Base-by-base conservation (phyloP, 2,888 invertebrate genomes). In the Brachyptera putata region DNA sequence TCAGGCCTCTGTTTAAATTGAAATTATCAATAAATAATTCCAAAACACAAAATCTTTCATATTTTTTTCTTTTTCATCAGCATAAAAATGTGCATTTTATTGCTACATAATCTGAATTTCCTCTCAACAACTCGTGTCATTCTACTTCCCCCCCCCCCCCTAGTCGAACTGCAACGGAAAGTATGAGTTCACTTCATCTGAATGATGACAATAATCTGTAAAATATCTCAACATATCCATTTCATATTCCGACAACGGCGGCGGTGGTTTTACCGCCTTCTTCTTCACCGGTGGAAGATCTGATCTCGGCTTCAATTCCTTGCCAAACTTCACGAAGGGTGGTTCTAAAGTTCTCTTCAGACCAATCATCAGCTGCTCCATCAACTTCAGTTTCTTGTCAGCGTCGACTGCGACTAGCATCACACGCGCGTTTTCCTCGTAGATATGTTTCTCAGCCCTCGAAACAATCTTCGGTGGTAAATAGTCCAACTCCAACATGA, bases 381-480 rank as follows among this genome's bases (percentile, higher is more conserved):
- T 78, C 53, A 77, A 73, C 25, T 75, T 70, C 55, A 85, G 76
- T 71, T 86, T 83, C 58, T 74, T 77, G 1, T 80, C 77, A 2
- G 85, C 85, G 21, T 76, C 72, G 58, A 79, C 76, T 0, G 84
- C 84, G 59, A 75, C 76, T 62, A 73, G 77, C 70, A 79, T 76
- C 58, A 77, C 76, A 56, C 69, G 73, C 37, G 76, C 74, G 68
- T 84, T 82, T 56, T 76, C 76, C 13, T 73, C 71, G 63, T 81
- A 77, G 60, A 77, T 80, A 60, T 79, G 77, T 48, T 70, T 74
- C 67, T 84, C 77, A 46, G 82, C 79, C 58, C 67, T 66, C 50
- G 76, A 74, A 1, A 85, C 81, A 62, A 79, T 74, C 4, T 78
- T 76, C 61, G 75, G 75, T 1, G 82, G 79, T 63, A 84, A 68